Conservation (phyloP, 35 echinoderm and acorn worm species). For the Chiridota heheva region DNA sequence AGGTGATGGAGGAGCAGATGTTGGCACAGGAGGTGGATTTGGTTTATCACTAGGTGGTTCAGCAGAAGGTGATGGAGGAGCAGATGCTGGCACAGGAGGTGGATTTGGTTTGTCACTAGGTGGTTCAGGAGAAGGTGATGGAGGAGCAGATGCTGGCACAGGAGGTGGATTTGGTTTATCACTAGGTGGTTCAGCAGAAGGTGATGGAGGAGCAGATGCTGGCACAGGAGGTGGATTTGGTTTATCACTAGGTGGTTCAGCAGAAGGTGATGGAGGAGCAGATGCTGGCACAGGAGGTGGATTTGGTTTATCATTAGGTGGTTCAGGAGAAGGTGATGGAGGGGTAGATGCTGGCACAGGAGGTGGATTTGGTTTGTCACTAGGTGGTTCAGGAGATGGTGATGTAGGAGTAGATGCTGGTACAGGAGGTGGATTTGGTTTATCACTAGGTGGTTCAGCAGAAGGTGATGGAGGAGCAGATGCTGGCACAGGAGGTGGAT, state of each 20-base stretch:
- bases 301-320: slow-evolving; percentile 23
- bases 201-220: too few relatives aligned
- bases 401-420: slow-evolving; percentile 12
- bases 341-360: background rate
- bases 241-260: too few relatives aligned
- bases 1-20: too few relatives aligned
- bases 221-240: too few relatives aligned
- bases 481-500: too few relatives aligned
- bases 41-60: too few relatives aligned
- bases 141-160: background rate
- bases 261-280: too few relatives aligned
- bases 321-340: slow-evolving; percentile 38
- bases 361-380: slow-evolving; percentile 31
- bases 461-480: slow-evolving; percentile 31
- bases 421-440: slow-evolving; percentile 29
- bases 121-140: slow-evolving; percentile 46
- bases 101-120: slow-evolving; percentile 15
- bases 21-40: too few relatives aligned
- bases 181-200: slow-evolving; percentile 11
- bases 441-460: background rate
- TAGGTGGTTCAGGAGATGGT: slow-evolving; percentile 7
- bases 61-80: too few relatives aligned
- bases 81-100: too few relatives aligned
- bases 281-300: too few relatives aligned
- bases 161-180: slow-evolving; percentile 28